Evolutionary conservation across 2,888 invertebrate genomes (phyloP).

Genomic region (Polydrusus pterygomalis): DNA sequence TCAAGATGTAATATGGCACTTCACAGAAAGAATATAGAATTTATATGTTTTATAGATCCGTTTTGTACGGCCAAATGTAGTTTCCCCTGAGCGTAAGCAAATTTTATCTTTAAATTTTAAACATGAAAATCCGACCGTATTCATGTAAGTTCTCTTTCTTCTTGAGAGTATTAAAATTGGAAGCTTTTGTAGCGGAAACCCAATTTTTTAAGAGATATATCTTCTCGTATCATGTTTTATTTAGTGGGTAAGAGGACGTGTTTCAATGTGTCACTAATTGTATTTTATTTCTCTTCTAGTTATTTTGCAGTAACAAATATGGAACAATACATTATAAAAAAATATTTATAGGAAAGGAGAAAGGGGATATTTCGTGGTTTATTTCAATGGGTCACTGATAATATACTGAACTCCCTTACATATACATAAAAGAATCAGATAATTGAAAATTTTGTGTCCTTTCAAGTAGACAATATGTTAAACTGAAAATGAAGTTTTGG

Average conservation of each 20-base stretch:
- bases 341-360: too few relatives aligned
- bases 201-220: conserved; percentile 38
- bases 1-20: conserved; percentile 66
- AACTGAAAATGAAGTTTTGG: too few relatives aligned
- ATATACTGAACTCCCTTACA: too few relatives aligned
- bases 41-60: conserved; percentile 68
- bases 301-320: not conserved
- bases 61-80: conserved; percentile 62
- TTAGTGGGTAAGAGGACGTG: conserved; percentile 8
- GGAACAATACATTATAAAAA: not conserved
- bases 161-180: conserved; percentile 49
- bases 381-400: too few relatives aligned
- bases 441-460: too few relatives aligned
- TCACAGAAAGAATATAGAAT: conserved; percentile 68
- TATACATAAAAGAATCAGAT: too few relatives aligned
- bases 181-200: conserved; percentile 50
- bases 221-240: conserved; percentile 29
- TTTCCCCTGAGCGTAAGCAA: conserved; percentile 58
- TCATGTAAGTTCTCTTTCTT: conserved; percentile 45
- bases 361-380: too few relatives aligned
- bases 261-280: not conserved
- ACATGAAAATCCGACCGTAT: conserved; percentile 53
- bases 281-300: not conserved
- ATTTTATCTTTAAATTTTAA: conserved; percentile 55
- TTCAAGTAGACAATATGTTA: too few relatives aligned